phyloP scores from a whole-genome alignment of 2,797 vertebrate genomes.

The Pseudochirops cupreus region DNA sequence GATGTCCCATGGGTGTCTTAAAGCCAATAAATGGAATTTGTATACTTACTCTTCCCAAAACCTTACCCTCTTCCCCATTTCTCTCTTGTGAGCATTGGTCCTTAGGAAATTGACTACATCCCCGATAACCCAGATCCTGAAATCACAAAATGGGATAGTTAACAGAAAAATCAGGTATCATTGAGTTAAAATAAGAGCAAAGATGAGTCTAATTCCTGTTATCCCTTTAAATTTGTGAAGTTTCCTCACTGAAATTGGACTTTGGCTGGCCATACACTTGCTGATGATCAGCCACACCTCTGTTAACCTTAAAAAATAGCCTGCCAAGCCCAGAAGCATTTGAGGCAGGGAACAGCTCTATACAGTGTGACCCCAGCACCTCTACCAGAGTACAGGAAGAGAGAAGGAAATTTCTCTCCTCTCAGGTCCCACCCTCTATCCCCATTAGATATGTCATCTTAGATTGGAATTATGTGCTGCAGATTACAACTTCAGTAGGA shows the following conservation, averaged over 20 bases:
- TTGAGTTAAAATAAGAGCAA: neutral
- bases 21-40: neutral
- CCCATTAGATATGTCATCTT: neutral
- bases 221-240: neutral
- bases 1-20: neutral
- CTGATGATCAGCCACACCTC: neutral
- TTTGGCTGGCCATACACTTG: rapidly evolving
- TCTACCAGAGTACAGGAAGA: neutral
- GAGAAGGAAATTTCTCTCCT: neutral
- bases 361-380: neutral
- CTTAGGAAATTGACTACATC: neutral
- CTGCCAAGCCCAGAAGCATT: neutral
- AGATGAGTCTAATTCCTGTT: neutral
- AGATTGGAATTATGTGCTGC: neutral
- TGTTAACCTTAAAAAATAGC: neutral
- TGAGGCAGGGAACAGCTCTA: neutral
- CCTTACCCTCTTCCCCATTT: neutral
- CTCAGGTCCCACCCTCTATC: neutral
- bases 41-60: neutral
- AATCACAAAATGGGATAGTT: neutral
- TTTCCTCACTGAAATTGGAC: neutral
- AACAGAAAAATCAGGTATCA: neutral
- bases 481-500: neutral
- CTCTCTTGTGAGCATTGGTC: neutral
- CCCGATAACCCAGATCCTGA: neutral